Conservation (phyloP, 2,113 vertebrate species). For the Hippolais icterina region DNA sequence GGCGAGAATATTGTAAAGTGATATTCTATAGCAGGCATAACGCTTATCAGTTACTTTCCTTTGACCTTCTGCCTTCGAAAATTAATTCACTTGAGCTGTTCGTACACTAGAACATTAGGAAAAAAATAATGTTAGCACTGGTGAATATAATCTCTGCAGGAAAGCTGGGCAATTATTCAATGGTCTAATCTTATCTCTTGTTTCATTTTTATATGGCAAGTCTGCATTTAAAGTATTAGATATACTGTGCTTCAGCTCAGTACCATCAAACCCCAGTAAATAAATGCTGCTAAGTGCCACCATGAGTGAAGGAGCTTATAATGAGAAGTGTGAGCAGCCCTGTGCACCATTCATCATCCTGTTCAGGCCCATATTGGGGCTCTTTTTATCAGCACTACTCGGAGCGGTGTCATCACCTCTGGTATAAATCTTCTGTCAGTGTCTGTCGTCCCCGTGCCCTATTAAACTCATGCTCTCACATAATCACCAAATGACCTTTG, state of each 20-base stretch:
- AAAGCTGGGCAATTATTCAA: constrained; percentile 80
- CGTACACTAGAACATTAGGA: constrained; percentile 66
- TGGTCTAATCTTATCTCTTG: constrained; percentile 78
- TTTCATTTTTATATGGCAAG: constrained; percentile 82
- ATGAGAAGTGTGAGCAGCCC: constrained; percentile 90
- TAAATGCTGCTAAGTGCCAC: constrained; percentile 83
- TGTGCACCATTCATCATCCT: constrained; percentile 88
- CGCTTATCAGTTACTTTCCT: constrained; percentile 79
- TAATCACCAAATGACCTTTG: constrained; percentile 88
- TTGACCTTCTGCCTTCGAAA: constrained; percentile 81
- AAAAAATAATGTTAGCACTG: constrained; percentile 78
- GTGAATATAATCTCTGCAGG: constrained; percentile 79
- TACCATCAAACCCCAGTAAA: constrained; percentile 72
- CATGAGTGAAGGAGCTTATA: constrained; percentile 80
- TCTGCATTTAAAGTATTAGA: constrained; percentile 76
- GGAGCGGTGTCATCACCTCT: constrained; percentile 84
- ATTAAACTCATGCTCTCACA: constrained; percentile 86
- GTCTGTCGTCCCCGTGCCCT: constrained; percentile 80
- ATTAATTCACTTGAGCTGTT: constrained; percentile 80
- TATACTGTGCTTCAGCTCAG: constrained; percentile 71
- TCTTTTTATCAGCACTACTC: constrained; percentile 95
- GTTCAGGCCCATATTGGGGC: constrained; percentile 84
- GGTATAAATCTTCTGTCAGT: constrained; percentile 95
- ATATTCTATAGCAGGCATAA: constrained; percentile 73
- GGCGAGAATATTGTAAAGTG: constrained; percentile 57